Evolutionary conservation across 2,888 invertebrate species (phyloP).

Genomic region (Geotrupes spiniger): DNA sequence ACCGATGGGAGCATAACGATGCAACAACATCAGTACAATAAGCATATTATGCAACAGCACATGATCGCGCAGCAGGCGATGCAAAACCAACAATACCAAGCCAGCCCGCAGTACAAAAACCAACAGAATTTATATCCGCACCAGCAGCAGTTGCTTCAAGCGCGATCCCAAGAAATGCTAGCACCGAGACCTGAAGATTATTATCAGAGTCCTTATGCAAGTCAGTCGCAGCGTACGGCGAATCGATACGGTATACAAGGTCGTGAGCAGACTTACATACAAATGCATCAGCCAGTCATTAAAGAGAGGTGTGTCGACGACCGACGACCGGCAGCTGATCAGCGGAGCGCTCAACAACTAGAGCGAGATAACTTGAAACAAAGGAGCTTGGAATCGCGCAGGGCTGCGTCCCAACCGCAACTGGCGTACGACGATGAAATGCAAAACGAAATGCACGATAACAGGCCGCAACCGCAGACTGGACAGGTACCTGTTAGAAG

Average conservation of each 20-base stretch:
- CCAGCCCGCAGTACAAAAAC: conserved; percentile 51
- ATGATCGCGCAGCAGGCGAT: conserved; percentile 47
- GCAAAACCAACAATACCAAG: conserved; percentile 47
- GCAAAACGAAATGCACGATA: conserved; percentile 30
- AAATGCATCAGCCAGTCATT: conserved; percentile 28
- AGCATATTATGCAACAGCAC: conserved; percentile 53
- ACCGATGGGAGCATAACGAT: conserved; percentile 46
- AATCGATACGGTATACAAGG: conserved; percentile 31
- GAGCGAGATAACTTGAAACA: conserved; percentile 60
- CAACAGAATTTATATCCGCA: conserved; percentile 45
- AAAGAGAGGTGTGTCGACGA: conserved; percentile 31
- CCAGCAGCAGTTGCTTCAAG: conserved; percentile 44
- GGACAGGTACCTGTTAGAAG: conserved; percentile 47
- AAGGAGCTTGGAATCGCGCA: conserved; percentile 57
- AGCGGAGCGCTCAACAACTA: conserved; percentile 62
- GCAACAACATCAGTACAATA: conserved; percentile 45
- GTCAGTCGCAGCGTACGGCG: conserved; percentile 34
- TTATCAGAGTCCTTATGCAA: conserved; percentile 41
- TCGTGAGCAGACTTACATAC: conserved; percentile 38
- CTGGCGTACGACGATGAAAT: conserved; percentile 56
- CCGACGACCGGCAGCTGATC: conserved; percentile 37
- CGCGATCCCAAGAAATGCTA: conserved; percentile 59
- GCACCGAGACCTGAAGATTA: conserved; percentile 48
- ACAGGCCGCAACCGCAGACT: conserved; percentile 44
- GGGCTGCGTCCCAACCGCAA: conserved; percentile 68